phyloP scores from a whole-genome alignment of 2,797 vertebrate species.

The Acanthurus tractus region DNA sequence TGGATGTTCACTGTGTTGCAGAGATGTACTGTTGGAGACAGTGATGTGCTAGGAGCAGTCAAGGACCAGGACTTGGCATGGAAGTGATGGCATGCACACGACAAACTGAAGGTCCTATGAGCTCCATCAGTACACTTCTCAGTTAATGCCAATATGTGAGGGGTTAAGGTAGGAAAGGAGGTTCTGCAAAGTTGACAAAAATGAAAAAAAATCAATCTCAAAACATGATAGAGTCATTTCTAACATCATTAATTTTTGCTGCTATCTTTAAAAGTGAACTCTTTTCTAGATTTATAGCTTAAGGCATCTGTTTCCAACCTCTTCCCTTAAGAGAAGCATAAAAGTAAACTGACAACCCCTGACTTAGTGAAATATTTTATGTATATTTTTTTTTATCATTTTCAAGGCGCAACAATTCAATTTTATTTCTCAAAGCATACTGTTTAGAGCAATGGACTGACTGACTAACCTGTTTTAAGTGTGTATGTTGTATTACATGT shows the following conservation, averaged over 20 bases:
- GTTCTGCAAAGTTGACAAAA: conserved; percentile 68
- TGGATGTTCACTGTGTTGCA: conserved; percentile 60
- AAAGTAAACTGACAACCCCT: too few species aligned
- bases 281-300: neutral
- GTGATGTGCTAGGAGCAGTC: conserved; percentile 61
- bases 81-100: conserved; percentile 59
- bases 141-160: conserved; percentile 71
- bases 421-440: too few species aligned
- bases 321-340: too few species aligned
- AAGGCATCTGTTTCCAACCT: too few species aligned
- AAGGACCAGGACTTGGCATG: conserved; percentile 67
- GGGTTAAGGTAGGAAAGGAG: conserved; percentile 73
- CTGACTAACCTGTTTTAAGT: too few species aligned
- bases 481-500: too few species aligned
- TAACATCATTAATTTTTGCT: neutral
- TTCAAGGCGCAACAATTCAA: too few species aligned
- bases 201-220: conserved; percentile 1
- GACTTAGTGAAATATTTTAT: too few species aligned
- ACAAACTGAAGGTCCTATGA: conserved; percentile 62
- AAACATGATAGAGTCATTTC: conserved; percentile 1
- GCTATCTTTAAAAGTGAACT: conserved; percentile 4
- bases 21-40: conserved; percentile 57
- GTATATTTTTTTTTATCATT: too few species aligned
- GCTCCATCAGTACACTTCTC: conserved; percentile 68
- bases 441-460: too few species aligned